Percentiles rank a stretch among this genome's conserved stretches.
Evolutionary conservation across 1,140 invertebrate genomes (phyloP).

Genomic region (Halesus radiatus): DNA sequence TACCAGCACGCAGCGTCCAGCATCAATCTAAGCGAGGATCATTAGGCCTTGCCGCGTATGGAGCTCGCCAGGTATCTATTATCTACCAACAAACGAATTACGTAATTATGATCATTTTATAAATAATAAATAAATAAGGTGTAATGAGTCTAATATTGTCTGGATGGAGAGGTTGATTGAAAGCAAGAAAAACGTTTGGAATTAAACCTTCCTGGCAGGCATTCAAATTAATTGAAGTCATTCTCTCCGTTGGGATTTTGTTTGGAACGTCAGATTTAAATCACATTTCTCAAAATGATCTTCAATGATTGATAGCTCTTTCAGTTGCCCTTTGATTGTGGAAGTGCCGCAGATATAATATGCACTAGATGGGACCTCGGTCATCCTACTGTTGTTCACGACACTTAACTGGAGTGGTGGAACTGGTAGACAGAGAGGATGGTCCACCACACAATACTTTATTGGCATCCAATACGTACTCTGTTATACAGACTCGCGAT

Average conservation of each 20-base stretch:
- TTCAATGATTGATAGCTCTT: conserved; percentile 26
- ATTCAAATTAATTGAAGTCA: conserved; percentile 28
- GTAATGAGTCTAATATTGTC: not conserved
- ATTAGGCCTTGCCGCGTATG: not conserved
- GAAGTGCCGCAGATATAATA: too few relatives aligned
- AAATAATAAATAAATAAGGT: not conserved
- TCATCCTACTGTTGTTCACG: too few relatives aligned
- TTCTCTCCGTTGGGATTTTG: conserved; percentile 18
- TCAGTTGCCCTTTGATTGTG: conserved; percentile 24
- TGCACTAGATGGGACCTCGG: too few relatives aligned
- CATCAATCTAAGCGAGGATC: too few relatives aligned
- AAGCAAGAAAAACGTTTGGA: conserved; percentile 1
- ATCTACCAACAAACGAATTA: not conserved
- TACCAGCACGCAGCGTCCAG: too few relatives aligned
- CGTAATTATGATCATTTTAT: not conserved
- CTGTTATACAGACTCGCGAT: too few relatives aligned
- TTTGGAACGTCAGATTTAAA: conserved; percentile 24
- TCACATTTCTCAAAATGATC: conserved; percentile 33
- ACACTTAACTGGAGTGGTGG: too few relatives aligned
- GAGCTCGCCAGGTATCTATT: not conserved
- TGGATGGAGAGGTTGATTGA: not conserved
- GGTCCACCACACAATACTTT: too few relatives aligned
- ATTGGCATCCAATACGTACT: too few relatives aligned
- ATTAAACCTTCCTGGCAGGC: not conserved
- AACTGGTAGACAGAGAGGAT: too few relatives aligned